Evolutionary conservation across 1,140 invertebrate genomes (phyloP), one percentile per base, ranked within the genome.

Genomic region (Schlechtendalia chinensis): DNA sequence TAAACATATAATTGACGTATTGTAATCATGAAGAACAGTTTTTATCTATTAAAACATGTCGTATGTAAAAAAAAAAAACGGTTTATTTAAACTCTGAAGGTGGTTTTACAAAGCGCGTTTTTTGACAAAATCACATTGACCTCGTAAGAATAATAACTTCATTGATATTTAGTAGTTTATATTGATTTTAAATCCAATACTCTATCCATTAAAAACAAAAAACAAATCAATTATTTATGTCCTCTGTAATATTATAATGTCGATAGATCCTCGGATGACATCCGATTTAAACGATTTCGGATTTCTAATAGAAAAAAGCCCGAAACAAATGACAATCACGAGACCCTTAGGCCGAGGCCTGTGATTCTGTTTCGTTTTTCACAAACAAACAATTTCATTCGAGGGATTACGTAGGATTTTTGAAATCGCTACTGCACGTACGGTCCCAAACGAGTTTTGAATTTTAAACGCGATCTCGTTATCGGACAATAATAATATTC

Each of bases 181-280:
- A 14, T 67, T n/a, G 47, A 47, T 45, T 69, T 45, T 47, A 47
- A 69, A 69, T 69, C 45, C 11, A 47, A 47, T 67, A 45, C 11
- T n/a, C 29, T n/a, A n/a, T n/a, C n/a, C 19, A n/a, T n/a, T n/a
- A 67, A 19, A 45, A 67, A 5, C 11, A 39, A 67, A 45, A 67
- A n/a, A n/a, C n/a, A n/a, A n/a, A 45, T 47, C 4, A 69, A 69
- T 69, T 69, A 69, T 24, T 47, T 47, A 45, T 47, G 65, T 69
- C 65, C 65, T 69, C 6, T 69, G 47, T 1, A 4, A 10, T n/a
- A 39, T 6, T 63, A 63, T n/a, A 65, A 3, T 32, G 19, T 32
- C 12, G 32, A 22, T 39, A 39, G 19, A 69, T 47, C 65, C 65
- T 69, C 47, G 65, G 47, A 69, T 69, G n/a, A 16, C 39, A 47